Percentiles rank a stretch among this genome's conserved stretches.
phyloP scores from a whole-genome alignment of 2,113 vertebrate species.

The Neomonachus schauinslandi region DNA sequence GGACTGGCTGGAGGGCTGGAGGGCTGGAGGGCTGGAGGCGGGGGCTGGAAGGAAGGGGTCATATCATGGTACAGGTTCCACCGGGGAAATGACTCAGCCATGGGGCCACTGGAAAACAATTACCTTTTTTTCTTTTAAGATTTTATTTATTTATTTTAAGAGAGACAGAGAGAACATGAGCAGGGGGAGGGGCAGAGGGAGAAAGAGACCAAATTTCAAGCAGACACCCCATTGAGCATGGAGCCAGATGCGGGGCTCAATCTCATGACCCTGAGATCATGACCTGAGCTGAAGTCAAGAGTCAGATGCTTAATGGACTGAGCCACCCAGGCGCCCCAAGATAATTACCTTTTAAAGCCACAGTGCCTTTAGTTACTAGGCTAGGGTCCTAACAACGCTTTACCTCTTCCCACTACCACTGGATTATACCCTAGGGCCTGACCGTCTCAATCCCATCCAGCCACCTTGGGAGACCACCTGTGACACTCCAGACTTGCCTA shows the following conservation, averaged over 20 bases:
- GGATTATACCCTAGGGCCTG: not conserved
- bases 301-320: not conserved
- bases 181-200: not conserved
- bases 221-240: not conserved
- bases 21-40: not conserved
- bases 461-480: not conserved
- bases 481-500: not conserved
- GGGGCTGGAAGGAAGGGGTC: not conserved
- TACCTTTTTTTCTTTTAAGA: not conserved
- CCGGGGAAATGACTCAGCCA: not conserved
- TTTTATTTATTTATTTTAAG: not conserved
- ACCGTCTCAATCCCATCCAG: not conserved
- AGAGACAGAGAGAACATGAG: fast-evolving
- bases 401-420: not conserved
- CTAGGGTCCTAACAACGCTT: not conserved
- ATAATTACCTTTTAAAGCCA: constrained; percentile 36
- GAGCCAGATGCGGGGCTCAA: not conserved
- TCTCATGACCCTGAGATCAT: not conserved
- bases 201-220: not conserved
- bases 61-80: not conserved
- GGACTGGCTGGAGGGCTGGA: not conserved
- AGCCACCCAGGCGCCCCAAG: not conserved
- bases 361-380: not conserved
- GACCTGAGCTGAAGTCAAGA: not conserved
- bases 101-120: not conserved